phyloP scores from a whole-genome alignment of 2,888 invertebrate species.

The Lycaena phlaeas region DNA sequence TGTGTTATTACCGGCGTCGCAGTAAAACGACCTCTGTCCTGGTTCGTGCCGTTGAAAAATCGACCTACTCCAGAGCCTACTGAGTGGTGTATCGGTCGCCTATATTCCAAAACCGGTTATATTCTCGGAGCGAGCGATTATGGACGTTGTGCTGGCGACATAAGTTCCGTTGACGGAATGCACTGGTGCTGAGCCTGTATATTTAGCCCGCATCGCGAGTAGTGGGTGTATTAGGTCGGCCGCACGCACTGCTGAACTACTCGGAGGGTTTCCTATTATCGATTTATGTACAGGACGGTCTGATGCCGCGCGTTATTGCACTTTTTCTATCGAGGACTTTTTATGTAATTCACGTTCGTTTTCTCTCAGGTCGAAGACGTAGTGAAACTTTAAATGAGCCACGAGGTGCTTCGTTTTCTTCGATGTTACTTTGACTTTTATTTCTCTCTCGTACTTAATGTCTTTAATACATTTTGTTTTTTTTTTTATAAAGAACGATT shows the following conservation, averaged over 20 bases:
- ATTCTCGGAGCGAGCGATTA: constrained; percentile 55
- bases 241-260: constrained; percentile 72
- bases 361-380: constrained; percentile 54
- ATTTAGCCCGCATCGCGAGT: constrained; percentile 70
- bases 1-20: constrained; percentile 61
- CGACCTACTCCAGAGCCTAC: constrained; percentile 27
- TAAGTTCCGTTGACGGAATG: constrained; percentile 54
- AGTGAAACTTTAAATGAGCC: constrained; percentile 49
- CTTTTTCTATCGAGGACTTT: constrained; percentile 40
- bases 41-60: constrained; percentile 21
- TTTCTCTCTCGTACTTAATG: too few relatives aligned
- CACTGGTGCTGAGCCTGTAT: constrained; percentile 52
- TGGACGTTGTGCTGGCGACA: constrained; percentile 60
- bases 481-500: too few relatives aligned
- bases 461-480: too few relatives aligned
- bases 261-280: constrained; percentile 71
- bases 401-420: constrained; percentile 43
- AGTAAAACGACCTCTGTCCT: constrained; percentile 43
- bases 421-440: background rate
- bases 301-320: constrained; percentile 34
- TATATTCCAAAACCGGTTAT: constrained; percentile 49
- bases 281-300: constrained; percentile 59
- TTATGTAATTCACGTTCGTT: constrained; percentile 32
- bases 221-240: constrained; percentile 71
- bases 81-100: constrained; percentile 34